Conservation (phyloP, 1,140 invertebrate genomes). For the Papilio xuthus region DNA sequence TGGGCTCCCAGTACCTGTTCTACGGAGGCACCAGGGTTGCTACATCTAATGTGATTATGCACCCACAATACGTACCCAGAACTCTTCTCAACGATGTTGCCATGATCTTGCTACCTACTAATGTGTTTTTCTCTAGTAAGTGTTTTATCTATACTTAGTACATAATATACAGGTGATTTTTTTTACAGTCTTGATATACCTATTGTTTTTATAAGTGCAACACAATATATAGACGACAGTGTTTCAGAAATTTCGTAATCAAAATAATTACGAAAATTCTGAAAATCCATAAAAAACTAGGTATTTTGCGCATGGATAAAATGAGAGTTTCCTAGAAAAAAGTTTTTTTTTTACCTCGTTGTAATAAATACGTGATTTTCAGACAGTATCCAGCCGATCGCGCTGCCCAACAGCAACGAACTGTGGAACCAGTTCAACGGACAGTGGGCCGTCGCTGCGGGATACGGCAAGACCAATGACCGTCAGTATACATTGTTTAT, state of each 20-base stretch:
- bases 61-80: conserved; percentile 48
- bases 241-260: too few species aligned
- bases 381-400: conserved; percentile 62
- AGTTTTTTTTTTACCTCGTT: neutral
- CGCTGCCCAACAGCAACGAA: conserved; percentile 56
- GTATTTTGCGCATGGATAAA: too few species aligned
- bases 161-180: too few species aligned
- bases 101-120: neutral
- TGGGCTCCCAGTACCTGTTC: conserved; percentile 54
- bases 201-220: too few species aligned
- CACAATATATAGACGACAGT: too few species aligned
- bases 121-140: neutral
- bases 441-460: conserved; percentile 59
- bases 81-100: conserved; percentile 65
- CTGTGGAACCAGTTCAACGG: conserved; percentile 59
- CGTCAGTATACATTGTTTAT: conserved; percentile 43
- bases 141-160: neutral
- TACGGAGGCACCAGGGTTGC: conserved; percentile 48
- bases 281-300: too few species aligned
- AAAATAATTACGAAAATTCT: too few species aligned
- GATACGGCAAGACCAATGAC: conserved; percentile 74
- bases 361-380: conserved; percentile 37
- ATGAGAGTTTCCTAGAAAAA: too few species aligned
- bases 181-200: too few species aligned
- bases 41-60: conserved; percentile 48